These are phyloP conservation scores for Trichechus manatus DNA, from an alignment of 2,113 vertebrate species.

Conservation along the genomic window DNA sequence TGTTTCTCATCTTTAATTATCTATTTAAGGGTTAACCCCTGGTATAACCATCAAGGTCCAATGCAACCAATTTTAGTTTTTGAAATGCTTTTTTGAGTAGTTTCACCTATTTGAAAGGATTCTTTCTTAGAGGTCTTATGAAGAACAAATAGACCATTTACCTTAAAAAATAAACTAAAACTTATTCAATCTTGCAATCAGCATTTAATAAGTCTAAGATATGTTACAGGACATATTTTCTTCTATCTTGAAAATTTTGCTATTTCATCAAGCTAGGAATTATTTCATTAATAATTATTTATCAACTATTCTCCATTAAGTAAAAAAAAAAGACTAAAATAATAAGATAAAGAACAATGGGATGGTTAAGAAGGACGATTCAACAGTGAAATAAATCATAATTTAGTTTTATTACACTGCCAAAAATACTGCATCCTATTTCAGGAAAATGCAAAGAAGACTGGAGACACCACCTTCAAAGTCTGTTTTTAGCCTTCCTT, in stretches of 20 bases:
- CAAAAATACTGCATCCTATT: not conserved
- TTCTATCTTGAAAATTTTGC: not conserved
- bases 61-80: not conserved
- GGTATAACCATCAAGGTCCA: not conserved
- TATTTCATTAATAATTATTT: not conserved
- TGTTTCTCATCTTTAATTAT: not conserved
- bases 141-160: not conserved
- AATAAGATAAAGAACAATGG: not conserved
- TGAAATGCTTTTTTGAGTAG: not conserved
- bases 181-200: not conserved
- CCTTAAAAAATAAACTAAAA: not conserved
- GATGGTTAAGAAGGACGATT: not conserved
- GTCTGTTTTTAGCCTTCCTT: not conserved
- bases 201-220: not conserved
- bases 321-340: not conserved
- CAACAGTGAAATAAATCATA: not conserved
- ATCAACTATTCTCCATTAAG: not conserved
- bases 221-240: not conserved
- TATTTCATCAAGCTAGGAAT: slow-evolving; percentile 43
- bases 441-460: not conserved
- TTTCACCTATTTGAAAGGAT: slow-evolving; percentile 14
- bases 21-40: not conserved
- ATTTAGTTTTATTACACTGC: not conserved
- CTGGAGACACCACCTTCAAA: not conserved
- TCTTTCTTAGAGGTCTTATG: not conserved